These are phyloP conservation scores for Tachysurus vachellii DNA, from an alignment of 2,113 vertebrate species.

Conservation along the genomic window DNA sequence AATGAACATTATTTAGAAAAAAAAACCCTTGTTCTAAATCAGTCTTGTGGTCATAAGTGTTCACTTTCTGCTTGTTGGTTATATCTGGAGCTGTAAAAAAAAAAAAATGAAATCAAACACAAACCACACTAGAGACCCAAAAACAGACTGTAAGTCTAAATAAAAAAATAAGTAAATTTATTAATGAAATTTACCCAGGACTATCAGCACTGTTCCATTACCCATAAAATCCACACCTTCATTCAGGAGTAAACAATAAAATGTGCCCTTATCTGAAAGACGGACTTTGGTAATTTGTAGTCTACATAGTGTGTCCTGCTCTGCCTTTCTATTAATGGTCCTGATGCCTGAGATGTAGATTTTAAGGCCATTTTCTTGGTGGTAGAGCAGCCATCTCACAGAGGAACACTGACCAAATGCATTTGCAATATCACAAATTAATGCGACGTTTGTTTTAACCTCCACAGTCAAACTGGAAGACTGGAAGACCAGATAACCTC, in stretches of 20 bases:
- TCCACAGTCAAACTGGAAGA: constrained; percentile 24
- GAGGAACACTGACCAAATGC: constrained; percentile 14
- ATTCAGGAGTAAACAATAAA: constrained; percentile 28
- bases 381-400: constrained; percentile 13
- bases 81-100: neutral
- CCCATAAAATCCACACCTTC: constrained; percentile 19
- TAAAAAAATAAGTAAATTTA: no score
- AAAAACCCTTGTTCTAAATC: neutral
- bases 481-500: neutral
- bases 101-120: neutral
- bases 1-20: neutral
- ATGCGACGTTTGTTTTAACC: neutral
- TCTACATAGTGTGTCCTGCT: neutral
- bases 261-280: constrained; percentile 21
- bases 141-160: neutral
- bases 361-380: neutral
- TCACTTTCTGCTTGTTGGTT: neutral
- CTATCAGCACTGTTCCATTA: constrained; percentile 15
- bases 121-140: neutral
- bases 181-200: neutral
- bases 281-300: neutral
- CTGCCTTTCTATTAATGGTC: neutral
- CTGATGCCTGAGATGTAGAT: neutral
- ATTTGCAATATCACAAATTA: constrained; percentile 2
- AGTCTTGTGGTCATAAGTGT: neutral